A percentile compares a stretch with the other conserved stretches of the same genome.
These are phyloP conservation scores for Acrocephalus kingi DNA, from an alignment of 2,113 vertebrate species.

Conservation along the genomic window DNA sequence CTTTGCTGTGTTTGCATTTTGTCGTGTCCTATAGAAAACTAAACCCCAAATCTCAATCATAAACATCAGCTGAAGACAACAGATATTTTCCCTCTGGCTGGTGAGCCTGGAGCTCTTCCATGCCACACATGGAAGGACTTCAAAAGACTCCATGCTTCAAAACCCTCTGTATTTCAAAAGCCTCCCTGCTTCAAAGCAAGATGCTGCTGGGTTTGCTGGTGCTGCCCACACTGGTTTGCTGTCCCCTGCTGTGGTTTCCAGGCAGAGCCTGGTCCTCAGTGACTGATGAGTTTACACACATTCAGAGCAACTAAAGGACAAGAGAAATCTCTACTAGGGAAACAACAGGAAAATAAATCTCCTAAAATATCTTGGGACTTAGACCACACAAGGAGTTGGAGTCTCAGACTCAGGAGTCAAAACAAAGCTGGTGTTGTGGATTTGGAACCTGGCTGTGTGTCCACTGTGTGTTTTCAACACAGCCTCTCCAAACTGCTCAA, in stretches of 20 bases:
- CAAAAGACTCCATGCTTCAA: not conserved
- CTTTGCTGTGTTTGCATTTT: not conserved
- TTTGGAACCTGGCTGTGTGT: not conserved
- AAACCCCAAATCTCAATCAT: not conserved
- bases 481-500: not conserved
- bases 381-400: not conserved
- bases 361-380: not conserved
- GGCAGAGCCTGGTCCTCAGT: not conserved
- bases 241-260: not conserved
- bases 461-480: not conserved
- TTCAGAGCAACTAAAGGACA: not conserved
- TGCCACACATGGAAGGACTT: fast-evolving
- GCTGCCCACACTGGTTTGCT: not conserved
- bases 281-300: fast-evolving
- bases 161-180: not conserved
- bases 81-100: not conserved
- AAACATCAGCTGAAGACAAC: not conserved
- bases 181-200: not conserved
- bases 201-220: not conserved
- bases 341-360: not conserved
- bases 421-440: not conserved
- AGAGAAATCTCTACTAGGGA: not conserved
- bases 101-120: not conserved
- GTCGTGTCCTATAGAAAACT: fast-evolving
- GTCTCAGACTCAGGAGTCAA: fast-evolving